Percentiles rank a stretch among this genome's conserved stretches.
phyloP scores from a whole-genome alignment of 2,797 vertebrate species.

The Neopelma chrysocephalum region DNA sequence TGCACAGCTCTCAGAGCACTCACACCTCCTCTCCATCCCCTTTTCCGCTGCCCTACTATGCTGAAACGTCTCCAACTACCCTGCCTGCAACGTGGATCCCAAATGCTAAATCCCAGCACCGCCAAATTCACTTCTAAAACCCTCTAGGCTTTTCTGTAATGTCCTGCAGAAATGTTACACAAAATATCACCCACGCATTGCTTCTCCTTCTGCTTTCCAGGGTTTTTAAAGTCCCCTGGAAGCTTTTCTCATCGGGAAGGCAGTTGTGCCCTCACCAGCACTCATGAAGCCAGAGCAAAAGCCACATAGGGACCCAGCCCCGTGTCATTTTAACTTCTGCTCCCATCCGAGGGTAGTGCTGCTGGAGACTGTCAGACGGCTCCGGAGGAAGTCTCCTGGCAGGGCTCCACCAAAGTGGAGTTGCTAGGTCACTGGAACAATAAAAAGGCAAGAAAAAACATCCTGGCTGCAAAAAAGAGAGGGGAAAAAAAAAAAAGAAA shows the following conservation, averaged over 20 bases:
- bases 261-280: not conserved
- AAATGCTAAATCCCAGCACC: not conserved
- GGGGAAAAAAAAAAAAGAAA: not conserved
- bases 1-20: not conserved
- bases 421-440: constrained; percentile 80
- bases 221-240: not conserved
- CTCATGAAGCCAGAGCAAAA: not conserved
- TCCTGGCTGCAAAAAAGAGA: constrained; percentile 77
- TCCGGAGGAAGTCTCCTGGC: constrained; percentile 77
- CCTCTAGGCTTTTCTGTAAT: not conserved
- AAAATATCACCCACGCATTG: accelerated
- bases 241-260: not conserved
- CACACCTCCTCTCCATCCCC: not conserved
- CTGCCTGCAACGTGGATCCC: not conserved
- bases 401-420: constrained; percentile 75
- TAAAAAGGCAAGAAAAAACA: constrained; percentile 81
- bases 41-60: accelerated
- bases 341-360: constrained; percentile 55
- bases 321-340: constrained; percentile 18
- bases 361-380: constrained; percentile 68
- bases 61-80: not conserved
- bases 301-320: not conserved
- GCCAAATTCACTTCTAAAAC: not conserved
- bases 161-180: not conserved
- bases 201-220: not conserved